These are phyloP conservation scores for Myripristis murdjan DNA, from an alignment of 2,797 vertebrate species.

Conservation along the genomic window DNA sequence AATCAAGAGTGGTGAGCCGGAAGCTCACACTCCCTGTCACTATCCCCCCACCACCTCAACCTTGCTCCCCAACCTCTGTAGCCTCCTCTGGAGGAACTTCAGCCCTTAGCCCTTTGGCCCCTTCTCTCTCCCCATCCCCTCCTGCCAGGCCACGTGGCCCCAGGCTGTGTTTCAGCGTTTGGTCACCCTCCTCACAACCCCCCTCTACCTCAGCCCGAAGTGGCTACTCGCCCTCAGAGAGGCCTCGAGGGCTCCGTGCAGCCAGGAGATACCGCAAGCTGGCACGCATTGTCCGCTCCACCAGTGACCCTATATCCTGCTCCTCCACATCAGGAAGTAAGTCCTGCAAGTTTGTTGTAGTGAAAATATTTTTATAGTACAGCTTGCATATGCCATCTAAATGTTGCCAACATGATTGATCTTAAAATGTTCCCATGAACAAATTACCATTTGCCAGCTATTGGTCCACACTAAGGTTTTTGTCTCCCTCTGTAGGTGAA, in stretches of 20 bases:
- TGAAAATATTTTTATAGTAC: not conserved
- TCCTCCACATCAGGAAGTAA: slow-evolving; percentile 87
- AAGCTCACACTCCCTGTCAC: slow-evolving; percentile 83
- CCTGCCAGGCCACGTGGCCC: slow-evolving; percentile 78
- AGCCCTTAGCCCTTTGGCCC: slow-evolving; percentile 77
- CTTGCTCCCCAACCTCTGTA: slow-evolving; percentile 80
- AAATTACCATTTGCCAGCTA: not conserved
- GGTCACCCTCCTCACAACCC: slow-evolving; percentile 83
- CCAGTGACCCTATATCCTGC: slow-evolving; percentile 94
- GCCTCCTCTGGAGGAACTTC: slow-evolving; percentile 77
- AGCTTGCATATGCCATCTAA: not conserved
- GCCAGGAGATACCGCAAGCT: slow-evolving; percentile 80
- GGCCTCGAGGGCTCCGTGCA: slow-evolving; percentile 70
- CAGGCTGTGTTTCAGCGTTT: slow-evolving; percentile 89
- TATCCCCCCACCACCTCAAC: slow-evolving; percentile 78
- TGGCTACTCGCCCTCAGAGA: slow-evolving; percentile 64
- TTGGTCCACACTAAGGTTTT: slow-evolving; percentile 21
- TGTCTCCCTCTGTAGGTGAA: slow-evolving; percentile 84
- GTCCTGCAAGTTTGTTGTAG: slow-evolving; percentile 40
- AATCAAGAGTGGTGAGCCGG: slow-evolving; percentile 80
- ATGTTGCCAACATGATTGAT: not conserved
- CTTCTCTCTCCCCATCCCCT: slow-evolving; percentile 80
- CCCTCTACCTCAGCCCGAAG: slow-evolving; percentile 82
- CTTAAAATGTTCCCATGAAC: not conserved
- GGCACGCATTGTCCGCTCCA: slow-evolving; percentile 92